Evolutionary conservation across 1,140 invertebrate genomes (phyloP).

Genomic region (Scaptomyza pallida): DNA sequence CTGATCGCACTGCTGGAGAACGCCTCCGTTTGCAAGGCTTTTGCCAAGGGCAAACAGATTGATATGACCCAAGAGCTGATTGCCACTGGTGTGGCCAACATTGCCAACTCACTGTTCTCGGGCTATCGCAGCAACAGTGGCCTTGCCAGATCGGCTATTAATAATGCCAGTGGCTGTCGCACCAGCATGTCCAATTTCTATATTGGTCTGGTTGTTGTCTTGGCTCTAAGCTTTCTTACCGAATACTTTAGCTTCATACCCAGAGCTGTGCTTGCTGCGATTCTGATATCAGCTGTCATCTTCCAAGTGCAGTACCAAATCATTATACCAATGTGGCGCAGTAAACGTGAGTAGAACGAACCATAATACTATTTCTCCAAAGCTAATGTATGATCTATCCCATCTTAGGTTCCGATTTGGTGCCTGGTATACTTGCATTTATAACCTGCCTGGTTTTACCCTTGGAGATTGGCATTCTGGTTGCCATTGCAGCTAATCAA

Average conservation of each 20-base stretch:
- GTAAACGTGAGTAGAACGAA: conserved; percentile 86
- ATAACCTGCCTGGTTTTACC: conserved; percentile 92
- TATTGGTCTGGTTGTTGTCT: conserved; percentile 88
- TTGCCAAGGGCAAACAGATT: conserved; percentile 90
- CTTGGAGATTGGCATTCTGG: conserved; percentile 95
- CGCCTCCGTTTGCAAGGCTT: conserved; percentile 93
- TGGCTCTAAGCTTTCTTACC: conserved; percentile 90
- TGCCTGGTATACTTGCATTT: conserved; percentile 93
- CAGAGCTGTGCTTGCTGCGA: conserved; percentile 89
- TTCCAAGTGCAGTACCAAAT: conserved; percentile 94
- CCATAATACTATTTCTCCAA: too few species aligned
- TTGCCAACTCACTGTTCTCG: conserved; percentile 94
- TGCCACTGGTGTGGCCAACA: conserved; percentile 92
- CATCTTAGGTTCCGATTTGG: conserved; percentile 91
- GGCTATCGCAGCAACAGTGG: conserved; percentile 94
- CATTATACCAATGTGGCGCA: conserved; percentile 91
- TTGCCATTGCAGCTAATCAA: conserved; percentile 93
- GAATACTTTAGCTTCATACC: conserved; percentile 93
- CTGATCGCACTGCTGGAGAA: conserved; percentile 92
- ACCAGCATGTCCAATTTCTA: conserved; percentile 92
- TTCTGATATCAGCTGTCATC: conserved; percentile 93
- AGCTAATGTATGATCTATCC: not conserved
- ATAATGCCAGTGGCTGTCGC: conserved; percentile 94
- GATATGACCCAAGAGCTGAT: conserved; percentile 94
- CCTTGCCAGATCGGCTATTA: conserved; percentile 94